These are phyloP conservation scores for Orussus abietinus DNA, from an alignment of 1,140 invertebrate genomes.

Conservation along the genomic window DNA sequence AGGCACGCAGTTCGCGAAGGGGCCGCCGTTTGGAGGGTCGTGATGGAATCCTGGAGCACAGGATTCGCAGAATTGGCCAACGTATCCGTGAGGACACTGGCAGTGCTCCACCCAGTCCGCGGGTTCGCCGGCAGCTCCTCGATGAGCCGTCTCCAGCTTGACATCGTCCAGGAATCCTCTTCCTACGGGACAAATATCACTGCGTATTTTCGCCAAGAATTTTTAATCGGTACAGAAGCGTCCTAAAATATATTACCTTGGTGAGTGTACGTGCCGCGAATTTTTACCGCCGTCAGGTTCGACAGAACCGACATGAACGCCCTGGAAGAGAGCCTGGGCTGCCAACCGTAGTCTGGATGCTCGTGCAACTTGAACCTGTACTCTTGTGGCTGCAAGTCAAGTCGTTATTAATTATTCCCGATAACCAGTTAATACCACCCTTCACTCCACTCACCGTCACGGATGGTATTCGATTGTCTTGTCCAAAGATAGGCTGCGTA, in stretches of 20 bases:
- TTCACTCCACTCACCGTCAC: conserved; percentile 60
- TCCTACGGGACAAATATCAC: conserved; percentile 56
- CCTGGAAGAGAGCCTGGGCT: conserved; percentile 75
- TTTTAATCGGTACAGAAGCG: no score
- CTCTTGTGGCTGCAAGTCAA: conserved; percentile 60
- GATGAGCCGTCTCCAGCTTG: conserved; percentile 77
- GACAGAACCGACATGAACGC: conserved; percentile 90
- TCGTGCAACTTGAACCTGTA: conserved; percentile 87
- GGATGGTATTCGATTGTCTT: conserved; percentile 79
- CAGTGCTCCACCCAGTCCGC: conserved; percentile 95
- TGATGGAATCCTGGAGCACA: conserved; percentile 92
- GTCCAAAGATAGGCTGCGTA: conserved; percentile 86
- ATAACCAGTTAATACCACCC: neutral
- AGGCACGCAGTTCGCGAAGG: conserved; percentile 88
- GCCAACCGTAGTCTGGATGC: conserved; percentile 87
- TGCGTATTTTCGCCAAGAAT: no score
- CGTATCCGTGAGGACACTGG: conserved; percentile 86
- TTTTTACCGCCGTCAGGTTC: conserved; percentile 91
- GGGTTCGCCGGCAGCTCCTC: conserved; percentile 71
- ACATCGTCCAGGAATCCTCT: conserved; percentile 87
- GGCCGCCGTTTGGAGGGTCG: conserved; percentile 83
- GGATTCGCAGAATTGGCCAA: conserved; percentile 95
- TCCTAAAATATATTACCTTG: conserved; percentile 50
- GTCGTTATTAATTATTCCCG: neutral
- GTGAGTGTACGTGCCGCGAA: conserved; percentile 84